These are phyloP conservation scores for Chelonoidis abingdonii DNA, from an alignment of 2,113 vertebrate species.

Conservation along the genomic window DNA sequence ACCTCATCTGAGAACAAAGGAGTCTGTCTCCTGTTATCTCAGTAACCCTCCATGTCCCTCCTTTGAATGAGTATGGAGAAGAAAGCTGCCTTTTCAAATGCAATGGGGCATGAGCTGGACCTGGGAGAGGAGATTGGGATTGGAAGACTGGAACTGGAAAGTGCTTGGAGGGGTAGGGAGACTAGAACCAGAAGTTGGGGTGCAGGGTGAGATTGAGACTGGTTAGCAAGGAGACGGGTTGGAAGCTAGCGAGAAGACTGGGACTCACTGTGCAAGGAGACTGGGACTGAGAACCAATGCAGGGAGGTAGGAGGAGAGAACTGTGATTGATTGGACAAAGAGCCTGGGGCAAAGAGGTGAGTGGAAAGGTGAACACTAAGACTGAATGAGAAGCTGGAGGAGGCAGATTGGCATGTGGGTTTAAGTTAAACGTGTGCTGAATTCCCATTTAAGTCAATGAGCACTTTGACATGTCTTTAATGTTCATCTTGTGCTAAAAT, in stretches of 20 bases:
- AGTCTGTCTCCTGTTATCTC: background rate
- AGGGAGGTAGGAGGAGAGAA: background rate
- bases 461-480: too few species aligned
- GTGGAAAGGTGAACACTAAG: background rate
- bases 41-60: background rate
- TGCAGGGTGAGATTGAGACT: background rate
- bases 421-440: too few species aligned
- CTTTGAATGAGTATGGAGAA: background rate
- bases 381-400: background rate
- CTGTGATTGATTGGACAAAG: background rate
- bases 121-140: background rate
- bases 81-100: background rate
- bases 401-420: background rate
- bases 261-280: background rate
- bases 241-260: background rate
- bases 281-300: background rate
- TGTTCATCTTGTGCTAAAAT: too few species aligned
- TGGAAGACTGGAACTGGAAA: background rate
- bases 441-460: too few species aligned
- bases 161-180: background rate
- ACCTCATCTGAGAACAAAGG: constrained; percentile 23
- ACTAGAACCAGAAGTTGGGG: background rate
- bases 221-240: background rate
- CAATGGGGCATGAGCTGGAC: background rate
- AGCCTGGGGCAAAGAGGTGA: background rate